Base-by-base conservation (phyloP, 37 sponge, comb jelly and placozoan species). In the Axinella damicornis region DNA sequence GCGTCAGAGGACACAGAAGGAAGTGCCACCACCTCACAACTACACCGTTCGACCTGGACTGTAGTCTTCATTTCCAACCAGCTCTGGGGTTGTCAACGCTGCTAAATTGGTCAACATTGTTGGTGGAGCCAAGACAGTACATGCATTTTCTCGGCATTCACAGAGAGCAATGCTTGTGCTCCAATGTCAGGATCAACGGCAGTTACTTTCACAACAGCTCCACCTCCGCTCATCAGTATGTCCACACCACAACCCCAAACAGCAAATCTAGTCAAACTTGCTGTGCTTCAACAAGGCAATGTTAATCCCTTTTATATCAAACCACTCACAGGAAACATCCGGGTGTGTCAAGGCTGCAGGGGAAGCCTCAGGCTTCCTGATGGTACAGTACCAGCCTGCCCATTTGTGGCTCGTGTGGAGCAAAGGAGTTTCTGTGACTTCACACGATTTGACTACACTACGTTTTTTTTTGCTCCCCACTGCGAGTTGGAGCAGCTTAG, bases 261-360 rank as follows among this genome's bases (percentile, higher is more conserved):
- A 61, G 18, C 57, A 19, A 56, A 15, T n/a, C n/a, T n/a, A n/a
- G n/a, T n/a, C n/a, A n/a, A n/a, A 46, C 4, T 4, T 46, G 46
- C 4, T 46, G 46, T 46, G 46, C 46, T 9, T 12, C 46, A 4
- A 12, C 46, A 46, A 46, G 46, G 6, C 46, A 46, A 46, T 46
- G 46, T 46, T 9, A 46, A 61, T 61, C 62, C 62, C 5, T 61
- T 61, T 61, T 25, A 61, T 11, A 21, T 79, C 30, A 62, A 64
- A n/a, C 25, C 25, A 6, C 24, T 79, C 19, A 39, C 40, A 12
- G 80, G 80, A 0, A 79, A 79, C 52, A 64, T 79, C 32, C 66
- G 80, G n/a, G 53, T 79, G 2, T 79, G 80, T 65, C 80, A 79
- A 63, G 80, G 80, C 2, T 79, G 80, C 67, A 38, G 66, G 22